Conservation (phyloP, 2,113 vertebrate species). For the Caranx ignobilis region DNA sequence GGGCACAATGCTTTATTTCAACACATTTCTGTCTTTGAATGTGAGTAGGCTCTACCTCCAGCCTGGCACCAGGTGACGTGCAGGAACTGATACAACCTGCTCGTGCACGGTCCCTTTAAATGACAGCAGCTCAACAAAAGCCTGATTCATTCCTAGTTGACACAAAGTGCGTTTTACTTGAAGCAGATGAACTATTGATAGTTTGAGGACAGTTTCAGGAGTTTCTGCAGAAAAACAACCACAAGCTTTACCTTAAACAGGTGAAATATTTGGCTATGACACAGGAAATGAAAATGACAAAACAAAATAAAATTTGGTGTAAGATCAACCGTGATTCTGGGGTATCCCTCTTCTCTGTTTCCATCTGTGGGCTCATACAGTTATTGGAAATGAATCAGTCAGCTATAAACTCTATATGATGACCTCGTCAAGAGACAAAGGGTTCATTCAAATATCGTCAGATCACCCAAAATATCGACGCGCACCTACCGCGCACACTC, state of each 20-base stretch:
- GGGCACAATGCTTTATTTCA: neutral
- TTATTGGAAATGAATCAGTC: slow-evolving; percentile 74
- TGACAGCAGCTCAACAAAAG: neutral
- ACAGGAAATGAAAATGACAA: slow-evolving; percentile 7
- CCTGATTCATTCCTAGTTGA: neutral
- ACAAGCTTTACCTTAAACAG: too few relatives aligned
- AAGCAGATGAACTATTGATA: neutral
- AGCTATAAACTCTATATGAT: slow-evolving; percentile 66
- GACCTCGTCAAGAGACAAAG: slow-evolving; percentile 80
- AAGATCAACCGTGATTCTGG: neutral
- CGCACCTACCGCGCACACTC: slow-evolving; percentile 83
- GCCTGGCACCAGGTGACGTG: neutral
- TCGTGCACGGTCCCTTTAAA: slow-evolving; percentile 7
- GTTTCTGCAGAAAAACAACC: neutral
- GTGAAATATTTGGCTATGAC: too few relatives aligned
- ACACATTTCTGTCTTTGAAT: neutral
- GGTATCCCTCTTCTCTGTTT: slow-evolving; percentile 35
- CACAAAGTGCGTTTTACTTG: neutral
- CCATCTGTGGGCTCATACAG: slow-evolving; percentile 43
- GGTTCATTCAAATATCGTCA: slow-evolving; percentile 85
- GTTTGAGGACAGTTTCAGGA: slow-evolving; percentile 7
- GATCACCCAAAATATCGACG: slow-evolving; percentile 89
- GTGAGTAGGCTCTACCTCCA: neutral
- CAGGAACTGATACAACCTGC: neutral
- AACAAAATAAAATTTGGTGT: neutral